phyloP scores from a whole-genome alignment of 2,888 invertebrate species.

The Chydorus sphaericus region DNA sequence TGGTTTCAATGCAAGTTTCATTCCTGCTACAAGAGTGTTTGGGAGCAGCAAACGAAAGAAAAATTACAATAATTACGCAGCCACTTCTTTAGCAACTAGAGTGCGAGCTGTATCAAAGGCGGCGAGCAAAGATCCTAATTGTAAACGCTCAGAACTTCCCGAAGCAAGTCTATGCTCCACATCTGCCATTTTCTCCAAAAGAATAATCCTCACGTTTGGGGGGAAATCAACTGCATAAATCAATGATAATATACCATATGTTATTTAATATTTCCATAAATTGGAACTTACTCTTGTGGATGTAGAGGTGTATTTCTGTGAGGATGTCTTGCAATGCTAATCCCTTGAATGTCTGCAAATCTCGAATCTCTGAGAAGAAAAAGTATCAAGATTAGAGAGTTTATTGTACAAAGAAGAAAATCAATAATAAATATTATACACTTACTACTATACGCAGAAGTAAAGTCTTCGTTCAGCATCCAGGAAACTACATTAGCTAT shows the following conservation, averaged over 20 bases:
- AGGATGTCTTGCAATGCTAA: constrained; percentile 85
- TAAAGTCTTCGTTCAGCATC: constrained; percentile 63
- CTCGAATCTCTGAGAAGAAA: constrained; percentile 18
- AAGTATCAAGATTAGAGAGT: constrained; percentile 1
- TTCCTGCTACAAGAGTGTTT: not conserved
- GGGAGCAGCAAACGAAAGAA: not conserved
- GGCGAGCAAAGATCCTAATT: constrained; percentile 75
- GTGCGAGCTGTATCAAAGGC: constrained; percentile 62
- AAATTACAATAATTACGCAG: not conserved
- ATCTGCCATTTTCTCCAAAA: constrained; percentile 76
- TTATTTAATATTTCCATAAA: not conserved
- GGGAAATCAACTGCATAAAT: constrained; percentile 85
- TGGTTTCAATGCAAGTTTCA: not conserved
- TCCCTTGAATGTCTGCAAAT: constrained; percentile 70
- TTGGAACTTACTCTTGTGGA: constrained; percentile 62
- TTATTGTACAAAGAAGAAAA: too few relatives aligned
- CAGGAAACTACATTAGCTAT: constrained; percentile 77
- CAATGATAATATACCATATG: constrained; percentile 45
- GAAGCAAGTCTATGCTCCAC: constrained; percentile 71
- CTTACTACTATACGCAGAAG: constrained; percentile 63
- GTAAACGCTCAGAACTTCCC: constrained; percentile 81
- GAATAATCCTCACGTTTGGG: constrained; percentile 52
- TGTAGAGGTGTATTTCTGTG: constrained; percentile 71
- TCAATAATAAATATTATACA: constrained; percentile 30
- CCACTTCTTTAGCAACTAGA: constrained; percentile 23